Conservation (phyloP, 2,113 vertebrate species). For the Ictalurus punctatus region DNA sequence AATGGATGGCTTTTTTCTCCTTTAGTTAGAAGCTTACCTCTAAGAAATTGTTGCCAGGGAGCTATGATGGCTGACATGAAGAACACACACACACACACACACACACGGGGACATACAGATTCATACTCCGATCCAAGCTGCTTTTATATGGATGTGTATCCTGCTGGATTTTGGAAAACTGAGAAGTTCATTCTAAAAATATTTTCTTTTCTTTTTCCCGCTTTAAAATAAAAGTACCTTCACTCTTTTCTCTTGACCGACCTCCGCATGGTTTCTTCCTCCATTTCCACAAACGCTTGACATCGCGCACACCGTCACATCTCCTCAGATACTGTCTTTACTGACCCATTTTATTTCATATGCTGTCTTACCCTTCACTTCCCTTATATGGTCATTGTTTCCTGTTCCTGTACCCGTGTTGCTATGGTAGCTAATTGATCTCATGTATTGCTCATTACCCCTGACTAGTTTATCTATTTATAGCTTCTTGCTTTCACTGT, state of each 20-base stretch:
- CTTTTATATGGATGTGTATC: neutral
- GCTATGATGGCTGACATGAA: conserved; percentile 45
- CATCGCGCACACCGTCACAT: neutral
- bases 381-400: neutral
- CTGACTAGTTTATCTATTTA: neutral
- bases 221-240: neutral
- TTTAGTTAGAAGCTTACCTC: conserved; percentile 39
- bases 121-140: neutral
- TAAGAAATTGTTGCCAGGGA: conserved; percentile 54
- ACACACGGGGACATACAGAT: neutral
- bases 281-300: neutral
- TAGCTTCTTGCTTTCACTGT: neutral
- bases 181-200: neutral
- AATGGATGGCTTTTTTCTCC: conserved; percentile 34
- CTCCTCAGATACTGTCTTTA: neutral
- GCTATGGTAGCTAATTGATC: conserved; percentile 7
- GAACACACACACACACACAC: conserved; percentile 36
- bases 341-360: neutral
- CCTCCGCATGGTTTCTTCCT: neutral
- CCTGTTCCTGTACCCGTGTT: neutral
- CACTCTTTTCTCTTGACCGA: neutral
- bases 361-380: neutral
- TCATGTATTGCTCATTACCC: neutral
- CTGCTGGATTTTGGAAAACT: neutral
- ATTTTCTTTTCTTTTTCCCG: neutral